These are phyloP conservation scores for Halocynthia roretzi DNA, from an alignment of 23 tunicate species.

Conservation along the genomic window DNA sequence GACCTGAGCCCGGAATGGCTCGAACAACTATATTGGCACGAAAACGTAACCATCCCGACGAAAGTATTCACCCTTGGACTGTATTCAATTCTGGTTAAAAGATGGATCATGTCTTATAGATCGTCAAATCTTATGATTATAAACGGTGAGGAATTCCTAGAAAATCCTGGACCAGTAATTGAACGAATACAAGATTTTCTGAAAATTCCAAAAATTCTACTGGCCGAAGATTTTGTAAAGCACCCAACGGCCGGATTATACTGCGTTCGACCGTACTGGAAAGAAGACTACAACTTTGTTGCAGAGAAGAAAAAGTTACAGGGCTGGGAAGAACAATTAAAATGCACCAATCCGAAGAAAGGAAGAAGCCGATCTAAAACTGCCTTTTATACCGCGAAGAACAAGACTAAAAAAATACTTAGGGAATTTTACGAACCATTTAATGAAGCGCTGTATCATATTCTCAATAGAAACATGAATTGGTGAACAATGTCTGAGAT, in stretches of 20 bases:
- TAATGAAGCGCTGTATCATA: conserved; percentile 6
- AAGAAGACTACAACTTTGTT: conserved; percentile 6
- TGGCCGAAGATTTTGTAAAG: conserved; percentile 3
- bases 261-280: conserved; percentile 21
- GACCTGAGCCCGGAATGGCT: too few relatives aligned
- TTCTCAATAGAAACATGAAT: neutral
- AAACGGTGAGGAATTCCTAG: conserved; percentile 9
- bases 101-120: conserved; percentile 6
- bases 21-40: too few relatives aligned
- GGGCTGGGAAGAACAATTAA: conserved; percentile 4
- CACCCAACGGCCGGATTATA: conserved; percentile 22
- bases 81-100: neutral
- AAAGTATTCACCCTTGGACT: neutral
- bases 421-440: conserved; percentile 9
- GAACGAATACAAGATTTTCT: conserved; percentile 19
- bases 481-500: too few relatives aligned
- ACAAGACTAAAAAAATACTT: neutral
- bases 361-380: conserved; percentile 6
- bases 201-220: conserved; percentile 2
- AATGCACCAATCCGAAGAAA: neutral
- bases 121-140: neutral
- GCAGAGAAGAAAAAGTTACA: neutral
- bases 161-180: conserved; percentile 15
- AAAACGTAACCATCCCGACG: too few relatives aligned
- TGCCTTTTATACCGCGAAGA: neutral